These are phyloP conservation scores for Callipepla squamata DNA, from an alignment of 2,113 vertebrate species.

Conservation along the genomic window DNA sequence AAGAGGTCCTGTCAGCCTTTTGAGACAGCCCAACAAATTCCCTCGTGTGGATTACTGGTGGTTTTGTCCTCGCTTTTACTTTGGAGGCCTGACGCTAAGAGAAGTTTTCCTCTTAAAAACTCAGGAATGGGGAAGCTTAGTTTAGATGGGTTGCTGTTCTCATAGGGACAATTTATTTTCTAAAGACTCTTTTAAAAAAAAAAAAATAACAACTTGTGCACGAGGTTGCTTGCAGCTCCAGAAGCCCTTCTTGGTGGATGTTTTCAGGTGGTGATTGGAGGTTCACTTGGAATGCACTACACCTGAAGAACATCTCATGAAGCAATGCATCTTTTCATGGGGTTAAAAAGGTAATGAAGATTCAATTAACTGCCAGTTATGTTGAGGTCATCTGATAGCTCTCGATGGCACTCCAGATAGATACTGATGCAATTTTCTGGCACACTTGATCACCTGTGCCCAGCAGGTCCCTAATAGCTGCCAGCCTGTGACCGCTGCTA, in stretches of 20 bases:
- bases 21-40: background rate
- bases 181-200: too few species aligned
- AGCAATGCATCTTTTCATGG: background rate
- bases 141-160: background rate
- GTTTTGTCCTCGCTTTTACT: background rate
- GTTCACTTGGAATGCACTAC: background rate
- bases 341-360: background rate
- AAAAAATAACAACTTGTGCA: background rate
- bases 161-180: too few species aligned
- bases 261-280: background rate
- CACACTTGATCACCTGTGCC: background rate
- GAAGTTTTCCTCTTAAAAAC: background rate
- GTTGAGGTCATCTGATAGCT: background rate
- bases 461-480: background rate
- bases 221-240: background rate
- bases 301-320: background rate
- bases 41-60: too few species aligned
- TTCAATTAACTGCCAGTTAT: background rate
- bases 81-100: background rate
- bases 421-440: background rate
- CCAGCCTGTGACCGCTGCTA: background rate
- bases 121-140: background rate
- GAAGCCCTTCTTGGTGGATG: background rate
- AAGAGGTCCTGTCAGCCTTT: background rate
- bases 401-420: background rate